Percentiles rank a stretch among this genome's conserved stretches.
Evolutionary conservation across 2,113 vertebrate species (phyloP).

Genomic region (Istiophorus platypterus): DNA sequence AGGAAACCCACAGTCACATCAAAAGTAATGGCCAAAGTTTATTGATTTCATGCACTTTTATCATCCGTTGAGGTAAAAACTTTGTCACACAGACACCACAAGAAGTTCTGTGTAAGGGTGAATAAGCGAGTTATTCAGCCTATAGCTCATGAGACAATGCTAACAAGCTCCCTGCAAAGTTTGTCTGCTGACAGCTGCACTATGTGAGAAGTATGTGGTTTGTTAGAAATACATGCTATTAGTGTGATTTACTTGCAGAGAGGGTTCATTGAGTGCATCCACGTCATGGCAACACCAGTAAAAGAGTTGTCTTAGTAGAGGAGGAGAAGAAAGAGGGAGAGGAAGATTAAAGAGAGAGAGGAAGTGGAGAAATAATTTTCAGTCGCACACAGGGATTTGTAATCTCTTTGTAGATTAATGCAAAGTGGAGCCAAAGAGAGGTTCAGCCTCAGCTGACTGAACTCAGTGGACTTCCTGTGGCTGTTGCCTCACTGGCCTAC

Average conservation of each 20-base stretch:
- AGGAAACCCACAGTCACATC: not conserved
- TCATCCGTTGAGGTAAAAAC: not conserved
- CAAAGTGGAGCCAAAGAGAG: slow-evolving; percentile 9
- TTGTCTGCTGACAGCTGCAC: slow-evolving; percentile 48
- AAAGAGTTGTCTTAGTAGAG: slow-evolving; percentile 2
- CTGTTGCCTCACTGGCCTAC: slow-evolving; percentile 39
- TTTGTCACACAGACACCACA: not conserved
- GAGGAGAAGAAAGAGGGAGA: not conserved
- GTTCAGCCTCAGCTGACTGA: slow-evolving; percentile 18
- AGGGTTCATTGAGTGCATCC: slow-evolving; percentile 42
- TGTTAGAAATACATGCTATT: slow-evolving; percentile 6
- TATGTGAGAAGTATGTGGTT: slow-evolving; percentile 5
- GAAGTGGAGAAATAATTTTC: not conserved
- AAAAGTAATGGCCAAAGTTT: not conserved
- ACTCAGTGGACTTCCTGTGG: slow-evolving; percentile 56
- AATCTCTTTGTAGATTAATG: slow-evolving; percentile 4
- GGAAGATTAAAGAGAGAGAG: not conserved
- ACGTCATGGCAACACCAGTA: not conserved
- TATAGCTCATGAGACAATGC: slow-evolving; percentile 32
- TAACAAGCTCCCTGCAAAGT: slow-evolving; percentile 21
- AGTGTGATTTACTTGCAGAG: slow-evolving; percentile 30
- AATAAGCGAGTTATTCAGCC: slow-evolving; percentile 9
- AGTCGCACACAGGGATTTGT: not conserved
- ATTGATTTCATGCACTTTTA: not conserved
- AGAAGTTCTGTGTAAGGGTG: not conserved